Base-by-base conservation (phyloP, 2,113 vertebrate genomes). In the Scopus umbretta region DNA sequence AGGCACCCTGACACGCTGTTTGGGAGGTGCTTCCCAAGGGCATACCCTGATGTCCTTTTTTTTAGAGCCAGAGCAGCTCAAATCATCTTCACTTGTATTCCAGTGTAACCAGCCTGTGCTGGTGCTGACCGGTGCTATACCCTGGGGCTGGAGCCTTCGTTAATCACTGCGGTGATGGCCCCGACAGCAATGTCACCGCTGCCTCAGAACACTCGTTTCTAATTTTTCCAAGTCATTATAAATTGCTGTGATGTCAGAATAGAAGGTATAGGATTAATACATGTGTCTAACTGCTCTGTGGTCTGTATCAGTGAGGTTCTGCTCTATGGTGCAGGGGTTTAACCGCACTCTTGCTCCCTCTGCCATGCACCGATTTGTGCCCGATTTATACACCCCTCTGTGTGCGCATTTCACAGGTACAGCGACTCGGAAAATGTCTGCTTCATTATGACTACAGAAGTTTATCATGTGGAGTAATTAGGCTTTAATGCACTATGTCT, bases 1-100 rank as follows among this genome's bases (percentile, higher is more conserved):
- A 58, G 68, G 34, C 59, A 68, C 5, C 29, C 25, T 3, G 2
- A 1, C 0, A 0, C 62, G 34, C 21, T 75, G 16, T 50, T 59
- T 6, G 5, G 29, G 38, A 49, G 80, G 27, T 66, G 38, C 81
- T 78, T 42, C 40, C 38, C 42, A 32, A 0, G 3, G 50, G 12
- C 38, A 6, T 70, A 38, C 25, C 26, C 20, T 47, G 55, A 5
- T 70, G 26, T 49, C 34, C n/a, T 72, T 62, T 20, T 49, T 18
- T 79, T 22, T 30, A 59, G 63, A 81, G 61, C 45, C 14, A 27
- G 50, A 66, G 63, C 50, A 74, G 45, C 68, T 86, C 61, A 55
- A 29, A 32, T 67, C 9, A 25, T 55, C 59, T 15, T 71, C 15
- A 14, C 6, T 6, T 3, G 1, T 25, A 25, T 68, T 63, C 52